phyloP scores from a whole-genome alignment of 1,140 invertebrate genomes.

The Eciton burchellii region DNA sequence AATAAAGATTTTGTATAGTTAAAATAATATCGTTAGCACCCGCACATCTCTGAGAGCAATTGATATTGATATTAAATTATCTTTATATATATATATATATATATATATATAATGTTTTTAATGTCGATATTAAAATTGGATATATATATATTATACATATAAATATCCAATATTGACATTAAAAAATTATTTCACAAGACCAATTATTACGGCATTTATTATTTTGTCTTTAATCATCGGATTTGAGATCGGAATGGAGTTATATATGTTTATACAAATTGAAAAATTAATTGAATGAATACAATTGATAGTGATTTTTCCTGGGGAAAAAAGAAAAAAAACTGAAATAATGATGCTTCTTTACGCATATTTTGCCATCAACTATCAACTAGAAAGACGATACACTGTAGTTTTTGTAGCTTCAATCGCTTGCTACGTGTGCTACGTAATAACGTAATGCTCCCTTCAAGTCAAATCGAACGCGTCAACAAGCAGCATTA shows the following conservation, averaged over 20 bases:
- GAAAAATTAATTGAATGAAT: too few species aligned
- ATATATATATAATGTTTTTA: constrained; percentile 4
- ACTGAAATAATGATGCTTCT: not conserved
- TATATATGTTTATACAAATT: too few species aligned
- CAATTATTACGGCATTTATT: too few species aligned
- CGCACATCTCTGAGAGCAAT: not conserved
- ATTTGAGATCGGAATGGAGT: too few species aligned
- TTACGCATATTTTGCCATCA: not conserved
- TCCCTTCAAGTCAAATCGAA: not conserved
- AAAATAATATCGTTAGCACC: not conserved
- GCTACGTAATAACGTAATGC: not conserved
- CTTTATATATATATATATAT: not conserved
- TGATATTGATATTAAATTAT: not conserved
- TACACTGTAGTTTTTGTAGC: constrained; percentile 22
- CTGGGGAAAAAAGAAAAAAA: too few species aligned
- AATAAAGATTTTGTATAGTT: too few species aligned
- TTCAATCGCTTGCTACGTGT: not conserved
- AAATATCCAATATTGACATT: too few species aligned
- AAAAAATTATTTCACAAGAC: too few species aligned
- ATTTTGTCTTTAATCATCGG: too few species aligned
- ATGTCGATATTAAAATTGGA: constrained; percentile 3
- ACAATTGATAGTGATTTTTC: not conserved
- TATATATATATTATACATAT: not conserved
- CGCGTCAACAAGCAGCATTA: constrained; percentile 6
- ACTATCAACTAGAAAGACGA: constrained; percentile 32